Percentiles rank a stretch among this genome's conserved stretches.
phyloP scores from a whole-genome alignment of 1,140 invertebrate species.

The Drosophila nasuta region DNA sequence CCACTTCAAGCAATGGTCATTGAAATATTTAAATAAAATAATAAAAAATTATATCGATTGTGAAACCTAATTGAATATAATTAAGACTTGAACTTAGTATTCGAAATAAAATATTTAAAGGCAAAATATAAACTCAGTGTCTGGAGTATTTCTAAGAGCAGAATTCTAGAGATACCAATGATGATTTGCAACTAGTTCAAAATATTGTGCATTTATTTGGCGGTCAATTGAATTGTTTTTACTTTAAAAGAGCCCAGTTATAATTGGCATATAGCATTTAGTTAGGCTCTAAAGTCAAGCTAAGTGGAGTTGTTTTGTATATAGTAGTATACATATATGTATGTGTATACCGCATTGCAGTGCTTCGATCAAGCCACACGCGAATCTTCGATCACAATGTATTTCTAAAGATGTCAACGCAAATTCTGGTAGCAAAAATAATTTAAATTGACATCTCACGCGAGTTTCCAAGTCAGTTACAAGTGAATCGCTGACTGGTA shows the following conservation, averaged over 20 bases:
- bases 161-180: too few relatives aligned
- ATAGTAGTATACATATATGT: not conserved
- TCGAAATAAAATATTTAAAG: too few relatives aligned
- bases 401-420: constrained; percentile 48
- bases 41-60: too few relatives aligned
- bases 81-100: too few relatives aligned
- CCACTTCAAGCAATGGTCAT: too few relatives aligned
- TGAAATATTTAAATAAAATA: too few relatives aligned
- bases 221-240: not conserved
- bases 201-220: not conserved
- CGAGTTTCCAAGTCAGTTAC: constrained; percentile 55
- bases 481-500: constrained; percentile 41
- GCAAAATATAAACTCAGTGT: too few relatives aligned
- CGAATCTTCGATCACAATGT: constrained; percentile 66
- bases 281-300: constrained; percentile 19
- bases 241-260: too few relatives aligned
- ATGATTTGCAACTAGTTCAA: too few relatives aligned
- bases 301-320: constrained; percentile 24
- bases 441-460: constrained; percentile 67
- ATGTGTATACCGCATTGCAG: not conserved
- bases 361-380: constrained; percentile 40
- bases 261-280: constrained; percentile 11
- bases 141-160: too few relatives aligned
- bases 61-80: too few relatives aligned
- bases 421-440: constrained; percentile 19